A percentile compares a stretch with the other conserved stretches of the same genome.
phyloP scores from a whole-genome alignment of 2,888 invertebrate species.

The Timema cristinae region DNA sequence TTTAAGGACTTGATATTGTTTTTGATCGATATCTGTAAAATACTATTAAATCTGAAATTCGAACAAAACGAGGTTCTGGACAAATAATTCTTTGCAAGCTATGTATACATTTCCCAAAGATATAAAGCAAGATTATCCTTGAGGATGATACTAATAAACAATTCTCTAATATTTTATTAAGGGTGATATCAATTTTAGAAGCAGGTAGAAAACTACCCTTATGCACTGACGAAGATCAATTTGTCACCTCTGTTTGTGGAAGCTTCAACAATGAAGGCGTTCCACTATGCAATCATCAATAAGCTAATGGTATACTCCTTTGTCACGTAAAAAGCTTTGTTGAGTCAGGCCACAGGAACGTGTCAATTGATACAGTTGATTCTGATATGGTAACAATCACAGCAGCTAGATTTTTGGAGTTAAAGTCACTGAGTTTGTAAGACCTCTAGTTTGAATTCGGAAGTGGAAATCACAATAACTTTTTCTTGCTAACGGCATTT shows the following conservation, averaged over 20 bases:
- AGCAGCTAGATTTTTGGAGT: background rate
- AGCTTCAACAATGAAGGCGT: slow-evolving; percentile 4
- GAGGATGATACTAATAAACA: background rate
- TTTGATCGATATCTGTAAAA: background rate
- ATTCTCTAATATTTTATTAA: no score
- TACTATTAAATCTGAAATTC: slow-evolving; percentile 3
- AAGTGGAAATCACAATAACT: background rate
- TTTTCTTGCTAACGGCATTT: background rate
- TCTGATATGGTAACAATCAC: background rate
- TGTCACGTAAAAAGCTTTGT: background rate
- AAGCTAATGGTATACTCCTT: background rate
- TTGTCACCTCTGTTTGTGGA: background rate
- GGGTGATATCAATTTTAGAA: background rate
- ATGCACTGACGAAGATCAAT: slow-evolving; percentile 8
- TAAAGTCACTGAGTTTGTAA: slow-evolving; percentile 6
- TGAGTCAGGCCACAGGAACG: background rate
- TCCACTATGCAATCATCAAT: slow-evolving; percentile 1
- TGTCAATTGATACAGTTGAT: slow-evolving; percentile 1
- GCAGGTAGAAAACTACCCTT: background rate
- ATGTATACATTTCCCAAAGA: background rate
- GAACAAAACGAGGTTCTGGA: slow-evolving; percentile 9
- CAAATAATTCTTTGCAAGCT: background rate
- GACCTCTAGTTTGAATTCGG: background rate
- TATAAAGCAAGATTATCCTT: slow-evolving; percentile 3
- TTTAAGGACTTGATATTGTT: slow-evolving; percentile 4